A percentile compares a stretch with the other conserved stretches of the same genome.
These are phyloP conservation scores for Felis chaus DNA, from an alignment of 2,113 vertebrate species.

Conservation along the genomic window DNA sequence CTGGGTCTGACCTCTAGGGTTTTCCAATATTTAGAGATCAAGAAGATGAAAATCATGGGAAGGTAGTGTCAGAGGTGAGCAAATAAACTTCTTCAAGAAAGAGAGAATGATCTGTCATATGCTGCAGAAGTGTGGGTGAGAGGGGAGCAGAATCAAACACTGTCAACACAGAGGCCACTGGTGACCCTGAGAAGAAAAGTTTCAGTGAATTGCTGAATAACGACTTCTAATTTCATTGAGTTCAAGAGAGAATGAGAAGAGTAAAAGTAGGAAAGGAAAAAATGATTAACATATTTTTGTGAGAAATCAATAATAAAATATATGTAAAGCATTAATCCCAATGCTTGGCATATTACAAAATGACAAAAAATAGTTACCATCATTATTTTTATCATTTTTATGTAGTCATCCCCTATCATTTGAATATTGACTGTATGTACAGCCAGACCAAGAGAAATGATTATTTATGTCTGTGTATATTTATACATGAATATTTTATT, in stretches of 20 bases:
- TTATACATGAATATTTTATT: background rate
- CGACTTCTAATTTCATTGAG: background rate
- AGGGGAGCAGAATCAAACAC: background rate
- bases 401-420: background rate
- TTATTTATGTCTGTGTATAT: background rate
- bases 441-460: background rate
- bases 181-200: background rate
- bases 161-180: background rate
- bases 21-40: background rate
- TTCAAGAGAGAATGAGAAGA: background rate
- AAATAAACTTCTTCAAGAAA: background rate
- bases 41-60: background rate
- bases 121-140: background rate
- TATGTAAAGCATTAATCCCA: background rate
- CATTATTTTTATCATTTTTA: background rate
- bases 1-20: background rate
- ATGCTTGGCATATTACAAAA: background rate
- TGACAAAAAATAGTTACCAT: background rate
- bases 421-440: background rate
- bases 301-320: conserved; percentile 1
- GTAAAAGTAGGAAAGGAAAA: background rate
- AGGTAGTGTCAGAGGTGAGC: background rate
- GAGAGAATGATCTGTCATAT: too few species aligned
- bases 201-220: background rate
- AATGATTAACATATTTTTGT: background rate